A percentile compares a stretch with the other conserved stretches of the same genome.
Conservation (phyloP, 1,140 invertebrate genomes). For the Acromyrmex echinatior region DNA sequence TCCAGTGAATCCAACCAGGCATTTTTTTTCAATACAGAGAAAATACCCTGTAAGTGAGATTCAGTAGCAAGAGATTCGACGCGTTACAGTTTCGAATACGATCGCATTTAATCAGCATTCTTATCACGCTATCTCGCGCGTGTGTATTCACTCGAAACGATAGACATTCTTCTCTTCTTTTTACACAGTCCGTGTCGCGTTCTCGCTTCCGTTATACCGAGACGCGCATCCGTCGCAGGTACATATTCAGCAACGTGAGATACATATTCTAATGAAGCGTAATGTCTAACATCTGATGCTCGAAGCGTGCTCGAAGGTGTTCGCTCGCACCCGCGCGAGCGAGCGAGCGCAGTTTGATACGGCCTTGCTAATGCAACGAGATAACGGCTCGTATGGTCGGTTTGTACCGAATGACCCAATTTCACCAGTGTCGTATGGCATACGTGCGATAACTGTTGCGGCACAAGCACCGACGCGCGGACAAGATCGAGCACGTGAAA, state of each 20-base stretch:
- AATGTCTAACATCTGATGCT: constrained; percentile 67
- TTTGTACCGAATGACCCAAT: constrained; percentile 77
- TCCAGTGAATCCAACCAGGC: no score
- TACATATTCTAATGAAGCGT: constrained; percentile 65
- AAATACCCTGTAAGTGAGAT: neutral
- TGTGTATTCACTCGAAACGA: constrained; percentile 12
- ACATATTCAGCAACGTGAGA: constrained; percentile 23
- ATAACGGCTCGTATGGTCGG: constrained; percentile 68
- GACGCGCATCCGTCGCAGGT: constrained; percentile 10
- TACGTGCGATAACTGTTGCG: constrained; percentile 71
- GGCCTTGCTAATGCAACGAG: constrained; percentile 78
- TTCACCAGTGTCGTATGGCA: constrained; percentile 67
- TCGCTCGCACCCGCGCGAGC: constrained; percentile 1
- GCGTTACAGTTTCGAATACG: constrained; percentile 1
- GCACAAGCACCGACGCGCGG: constrained; percentile 42
- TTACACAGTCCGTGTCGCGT: neutral
- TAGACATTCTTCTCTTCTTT: neutral
- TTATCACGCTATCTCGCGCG: neutral
- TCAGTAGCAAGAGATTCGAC: neutral
- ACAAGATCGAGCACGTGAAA: constrained; percentile 61
- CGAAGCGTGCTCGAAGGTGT: constrained; percentile 41
- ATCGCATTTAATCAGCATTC: constrained; percentile 4
- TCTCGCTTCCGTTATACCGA: constrained; percentile 23
- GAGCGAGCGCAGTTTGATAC: constrained; percentile 52
- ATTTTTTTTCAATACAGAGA: no score